These are phyloP conservation scores for Ectropis grisescens DNA, from an alignment of 1,140 invertebrate species.

Conservation along the genomic window DNA sequence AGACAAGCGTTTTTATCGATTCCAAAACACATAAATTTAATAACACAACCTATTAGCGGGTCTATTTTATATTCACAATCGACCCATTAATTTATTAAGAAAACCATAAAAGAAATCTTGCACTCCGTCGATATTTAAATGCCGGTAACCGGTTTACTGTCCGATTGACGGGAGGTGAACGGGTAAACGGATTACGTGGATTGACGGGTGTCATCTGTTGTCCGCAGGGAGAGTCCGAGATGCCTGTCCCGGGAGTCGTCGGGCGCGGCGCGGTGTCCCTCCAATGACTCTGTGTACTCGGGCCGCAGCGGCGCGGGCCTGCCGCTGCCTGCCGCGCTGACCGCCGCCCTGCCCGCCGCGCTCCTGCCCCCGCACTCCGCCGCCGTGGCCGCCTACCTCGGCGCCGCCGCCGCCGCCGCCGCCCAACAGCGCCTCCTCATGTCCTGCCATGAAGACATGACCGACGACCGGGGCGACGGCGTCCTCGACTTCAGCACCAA, in stretches of 20 bases:
- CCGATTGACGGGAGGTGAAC: slow-evolving; percentile 1
- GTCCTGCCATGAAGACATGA: slow-evolving; percentile 78
- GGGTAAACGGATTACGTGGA: slow-evolving; percentile 12
- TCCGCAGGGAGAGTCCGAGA: slow-evolving; percentile 83
- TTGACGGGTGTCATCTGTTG: slow-evolving; percentile 27
- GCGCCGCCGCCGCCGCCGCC: slow-evolving; percentile 75
- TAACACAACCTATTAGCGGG: slow-evolving; percentile 4
- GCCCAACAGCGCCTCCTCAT: slow-evolving; percentile 83
- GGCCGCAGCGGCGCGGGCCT: slow-evolving; percentile 73
- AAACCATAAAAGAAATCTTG: slow-evolving; percentile 11
- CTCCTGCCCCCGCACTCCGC: slow-evolving; percentile 82
- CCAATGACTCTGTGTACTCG: slow-evolving; percentile 78
- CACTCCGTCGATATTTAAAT: slow-evolving; percentile 12
- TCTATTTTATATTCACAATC: slow-evolving; percentile 11
- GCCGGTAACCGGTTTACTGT: slow-evolving; percentile 11
- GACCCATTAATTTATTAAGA: slow-evolving; percentile 12
- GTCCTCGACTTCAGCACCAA: slow-evolving; percentile 85
- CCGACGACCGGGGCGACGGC: slow-evolving; percentile 64
- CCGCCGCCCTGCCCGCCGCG: slow-evolving; percentile 71
- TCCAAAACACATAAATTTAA: too few species aligned
- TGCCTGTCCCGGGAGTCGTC: slow-evolving; percentile 85
- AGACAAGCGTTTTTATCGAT: too few species aligned
- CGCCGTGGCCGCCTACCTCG: slow-evolving; percentile 82
- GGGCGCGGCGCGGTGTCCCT: slow-evolving; percentile 76
- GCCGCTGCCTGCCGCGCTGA: slow-evolving; percentile 64